A percentile compares a stretch with the other conserved stretches of the same genome.
phyloP scores from a whole-genome alignment of 2,797 vertebrate genomes.

The Gymnocypris eckloni region DNA sequence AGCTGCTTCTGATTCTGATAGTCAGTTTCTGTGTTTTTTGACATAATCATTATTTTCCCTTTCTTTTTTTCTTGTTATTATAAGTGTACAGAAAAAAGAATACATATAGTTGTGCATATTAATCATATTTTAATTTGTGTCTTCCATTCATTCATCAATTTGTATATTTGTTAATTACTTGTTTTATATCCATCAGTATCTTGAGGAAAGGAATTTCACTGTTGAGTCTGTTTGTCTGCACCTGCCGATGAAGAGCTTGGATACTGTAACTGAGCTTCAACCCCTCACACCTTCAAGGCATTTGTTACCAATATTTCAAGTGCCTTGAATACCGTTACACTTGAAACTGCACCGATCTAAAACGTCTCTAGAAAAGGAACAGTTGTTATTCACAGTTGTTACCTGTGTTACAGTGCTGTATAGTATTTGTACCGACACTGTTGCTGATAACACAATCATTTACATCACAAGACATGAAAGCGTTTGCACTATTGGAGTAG shows the following conservation, averaged over 20 bases:
- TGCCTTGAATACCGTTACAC: constrained; percentile 10
- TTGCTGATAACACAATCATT: not conserved
- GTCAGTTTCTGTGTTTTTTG: not conserved
- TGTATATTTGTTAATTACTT: not conserved
- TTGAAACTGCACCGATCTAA: not conserved
- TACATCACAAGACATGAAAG: not conserved
- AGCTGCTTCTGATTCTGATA: not conserved
- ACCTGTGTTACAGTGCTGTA: not conserved
- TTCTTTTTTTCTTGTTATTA: not conserved
- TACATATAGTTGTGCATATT: not conserved
- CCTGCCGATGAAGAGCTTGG: not conserved
- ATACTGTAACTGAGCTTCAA: not conserved
- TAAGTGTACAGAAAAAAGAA: not conserved
- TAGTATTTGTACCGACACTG: not conserved
- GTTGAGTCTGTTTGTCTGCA: not conserved
- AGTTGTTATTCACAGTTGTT: not conserved
- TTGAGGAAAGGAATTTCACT: not conserved
- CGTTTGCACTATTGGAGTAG: not conserved
- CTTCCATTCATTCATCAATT: not conserved
- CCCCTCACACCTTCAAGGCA: not conserved
- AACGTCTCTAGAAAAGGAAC: not conserved
- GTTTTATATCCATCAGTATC: not conserved
- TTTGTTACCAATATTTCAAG: constrained; percentile 11
- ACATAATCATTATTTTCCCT: not conserved
- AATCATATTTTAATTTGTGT: not conserved